Base-by-base conservation (phyloP, 2,113 vertebrate genomes). In the Phrynocephalus versicolor region DNA sequence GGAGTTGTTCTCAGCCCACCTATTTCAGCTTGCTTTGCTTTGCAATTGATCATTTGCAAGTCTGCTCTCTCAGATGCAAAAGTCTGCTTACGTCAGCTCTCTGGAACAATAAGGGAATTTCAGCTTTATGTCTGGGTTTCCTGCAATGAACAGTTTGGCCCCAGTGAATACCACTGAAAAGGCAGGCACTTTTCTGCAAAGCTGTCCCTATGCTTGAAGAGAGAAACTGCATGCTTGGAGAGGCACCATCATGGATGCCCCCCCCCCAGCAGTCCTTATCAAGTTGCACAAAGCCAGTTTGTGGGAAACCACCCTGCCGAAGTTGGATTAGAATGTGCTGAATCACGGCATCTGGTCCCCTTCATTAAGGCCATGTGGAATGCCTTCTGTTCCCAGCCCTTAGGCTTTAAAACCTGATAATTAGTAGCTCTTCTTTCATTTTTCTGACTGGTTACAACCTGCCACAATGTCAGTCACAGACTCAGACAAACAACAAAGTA, bases 381-480 rank as follows among this genome's bases (percentile, higher is more conserved):
- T 80, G 69, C 69, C 69, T 80, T 80, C 78, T 80, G 57, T 80
- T 85, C 77, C 58, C 78, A 85, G 15, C 77, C 67, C n/a, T 60
- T 80, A 64, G 69, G 69, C 77, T 72, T 64, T 64, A 80, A 80
- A 85, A 80, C 69, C 37, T 64, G 39, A 39, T 51, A 85, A 74
- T 85, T 85, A 85, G 84, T 80, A 73, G 77, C 58, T 80, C 84
- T 80, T 80, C 57, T 80, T 85, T 85, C 77, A 85, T 73, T n/a
- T 80, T 85, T 64, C 77, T 85, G 77, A 73, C 84, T 80, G 70
- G 84, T 65, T 85, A 73, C 69, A 85, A 85, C 84, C 69, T 80
- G 84, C 78, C 64, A 45, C 3, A 25, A 57, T 80, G 80, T 80
- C 84, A 85, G 57, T 30, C 35, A 73, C 19, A 80, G 57, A 73